Base-by-base conservation (phyloP, 2,113 vertebrate species). In the Pygathrix nemaeus region DNA sequence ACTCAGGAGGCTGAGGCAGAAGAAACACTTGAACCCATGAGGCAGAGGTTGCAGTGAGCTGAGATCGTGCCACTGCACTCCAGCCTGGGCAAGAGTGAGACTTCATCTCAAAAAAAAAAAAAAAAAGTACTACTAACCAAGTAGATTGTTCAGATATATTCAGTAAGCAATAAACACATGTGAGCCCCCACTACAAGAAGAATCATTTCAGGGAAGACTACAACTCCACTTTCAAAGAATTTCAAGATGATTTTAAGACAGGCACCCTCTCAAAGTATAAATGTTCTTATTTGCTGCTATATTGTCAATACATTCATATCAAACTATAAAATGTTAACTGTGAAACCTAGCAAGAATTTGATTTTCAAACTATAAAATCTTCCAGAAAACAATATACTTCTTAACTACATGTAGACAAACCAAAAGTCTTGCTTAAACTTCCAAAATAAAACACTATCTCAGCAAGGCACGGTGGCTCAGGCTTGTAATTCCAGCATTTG, bases 351-450 rank as follows among this genome's bases (percentile, higher is more conserved):
- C 48, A 52, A 73, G n/a, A 43, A 88, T 78, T 11, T 32, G 9
- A 66, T 48, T 88, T 80, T 84, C 59, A 68, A 70, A 76, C 48
- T 84, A 84, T 59, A 4, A 93, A 57, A 59, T 20, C 27, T 50
- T 80, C 30, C 20, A 55, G 12, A 93, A 30, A 85, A 93, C 55
- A 52, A 81, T 20, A 57, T 21, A 80, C n/a, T 59, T 21, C 61
- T 32, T 72, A 30, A 30, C 40, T 61, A 72, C 50, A 94, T 88
- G 79, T 11, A 27, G 4, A n/a, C 14, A 84, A 38, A 59, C 20
- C 61, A 73, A 93, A 90, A 83, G 50, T 48, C 64, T 55, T 84
- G 40, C 90, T 93, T 76, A 48, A 70, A 92, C 12, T 94, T 83
- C 88, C 93, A 78, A 78, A 78, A 43, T 92, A 61, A 72, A 94